Evolutionary conservation across 1,140 invertebrate species (phyloP).

Genomic region (Muscidifurax raptorellus): DNA sequence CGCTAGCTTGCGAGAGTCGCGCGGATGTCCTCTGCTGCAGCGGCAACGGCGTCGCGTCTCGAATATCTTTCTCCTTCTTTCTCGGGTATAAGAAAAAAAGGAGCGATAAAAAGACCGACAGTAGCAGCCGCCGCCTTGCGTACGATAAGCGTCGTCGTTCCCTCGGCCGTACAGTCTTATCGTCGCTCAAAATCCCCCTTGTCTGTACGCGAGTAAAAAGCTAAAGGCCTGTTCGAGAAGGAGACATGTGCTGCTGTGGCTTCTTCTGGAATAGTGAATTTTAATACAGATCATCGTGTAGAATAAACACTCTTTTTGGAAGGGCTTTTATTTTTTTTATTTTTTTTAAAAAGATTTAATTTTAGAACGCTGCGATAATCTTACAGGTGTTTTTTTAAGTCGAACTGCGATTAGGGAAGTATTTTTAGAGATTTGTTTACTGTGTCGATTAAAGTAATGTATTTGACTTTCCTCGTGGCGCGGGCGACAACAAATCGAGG

Average conservation of each 20-base stretch:
- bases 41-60: background rate
- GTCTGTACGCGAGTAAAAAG: background rate
- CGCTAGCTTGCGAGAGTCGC: background rate
- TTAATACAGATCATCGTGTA: background rate
- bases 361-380: background rate
- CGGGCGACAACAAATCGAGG: background rate
- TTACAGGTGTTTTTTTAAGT: no score
- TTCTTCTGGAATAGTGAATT: background rate
- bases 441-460: no score
- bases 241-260: background rate
- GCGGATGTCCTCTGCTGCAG: background rate
- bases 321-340: no score
- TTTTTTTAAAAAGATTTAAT: background rate
- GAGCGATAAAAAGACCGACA: background rate
- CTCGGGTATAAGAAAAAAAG: background rate
- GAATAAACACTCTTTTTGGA: no score
- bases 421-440: no score
- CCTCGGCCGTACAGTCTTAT: conserved; percentile 4
- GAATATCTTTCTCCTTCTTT: background rate
- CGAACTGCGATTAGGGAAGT: no score
- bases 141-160: background rate
- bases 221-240: background rate
- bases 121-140: background rate
- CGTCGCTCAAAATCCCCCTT: background rate
- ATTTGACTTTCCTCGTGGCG: background rate